These are phyloP conservation scores for Darevskia mixta DNA, from an alignment of 2,797 vertebrate species.

Conservation along the genomic window DNA sequence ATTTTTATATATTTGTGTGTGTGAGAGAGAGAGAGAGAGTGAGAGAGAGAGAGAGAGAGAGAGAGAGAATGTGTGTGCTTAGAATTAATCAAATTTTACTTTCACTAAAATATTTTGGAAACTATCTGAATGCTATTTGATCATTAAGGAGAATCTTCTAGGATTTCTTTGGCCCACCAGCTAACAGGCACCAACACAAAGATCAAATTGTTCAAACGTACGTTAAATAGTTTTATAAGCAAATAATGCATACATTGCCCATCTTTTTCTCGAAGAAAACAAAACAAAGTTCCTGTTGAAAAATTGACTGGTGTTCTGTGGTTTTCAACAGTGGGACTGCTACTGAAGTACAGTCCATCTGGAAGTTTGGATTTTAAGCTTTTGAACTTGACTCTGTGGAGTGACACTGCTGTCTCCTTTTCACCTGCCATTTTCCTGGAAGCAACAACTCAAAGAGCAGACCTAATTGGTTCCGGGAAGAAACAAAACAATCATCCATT, in stretches of 20 bases:
- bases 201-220: not conserved
- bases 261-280: not conserved
- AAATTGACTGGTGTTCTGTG: not conserved
- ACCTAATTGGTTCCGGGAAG: not conserved
- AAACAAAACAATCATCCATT: slow-evolving; percentile 9
- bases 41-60: too few relatives aligned
- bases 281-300: not conserved
- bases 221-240: not conserved
- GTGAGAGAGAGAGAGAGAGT: not conserved
- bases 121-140: slow-evolving; percentile 61
- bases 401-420: not conserved
- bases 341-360: not conserved
- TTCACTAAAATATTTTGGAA: slow-evolving; percentile 71
- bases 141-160: slow-evolving; percentile 44
- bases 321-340: not conserved
- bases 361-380: not conserved
- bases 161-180: not conserved
- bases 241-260: not conserved
- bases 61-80: slow-evolving; percentile 51
- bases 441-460: slow-evolving; percentile 26
- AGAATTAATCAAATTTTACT: slow-evolving; percentile 63
- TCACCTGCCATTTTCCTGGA: not conserved
- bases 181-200: not conserved
- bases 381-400: not conserved
- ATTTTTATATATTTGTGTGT: slow-evolving; percentile 17